Percentiles rank a stretch among this genome's conserved stretches.
These are phyloP conservation scores for Myotis brandtii DNA, from an alignment of 2,113 vertebrate species.

Conservation along the genomic window DNA sequence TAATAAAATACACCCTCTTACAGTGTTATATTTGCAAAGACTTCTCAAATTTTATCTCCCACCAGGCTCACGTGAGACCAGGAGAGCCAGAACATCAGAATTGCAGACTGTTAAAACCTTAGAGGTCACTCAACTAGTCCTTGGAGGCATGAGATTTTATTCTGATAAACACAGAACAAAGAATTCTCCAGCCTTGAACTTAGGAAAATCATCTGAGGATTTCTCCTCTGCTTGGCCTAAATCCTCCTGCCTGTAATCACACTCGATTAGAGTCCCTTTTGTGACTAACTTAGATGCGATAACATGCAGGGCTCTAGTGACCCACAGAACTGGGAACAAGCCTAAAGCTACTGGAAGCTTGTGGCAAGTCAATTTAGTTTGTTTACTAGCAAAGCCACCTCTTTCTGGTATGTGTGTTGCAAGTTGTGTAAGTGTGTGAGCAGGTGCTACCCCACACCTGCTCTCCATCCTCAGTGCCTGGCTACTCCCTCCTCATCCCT, in stretches of 20 bases:
- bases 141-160: neutral
- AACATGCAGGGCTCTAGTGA: neutral
- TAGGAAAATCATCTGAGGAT: neutral
- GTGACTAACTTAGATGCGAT: neutral
- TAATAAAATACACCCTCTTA: neutral
- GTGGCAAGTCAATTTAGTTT: neutral
- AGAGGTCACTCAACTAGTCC: neutral
- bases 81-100: neutral
- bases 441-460: fast-evolving
- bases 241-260: neutral
- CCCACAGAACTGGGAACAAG: neutral
- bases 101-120: neutral
- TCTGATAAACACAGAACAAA: neutral
- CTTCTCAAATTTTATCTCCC: neutral
- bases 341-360: neutral
- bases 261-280: neutral
- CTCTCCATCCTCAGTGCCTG: too few species aligned
- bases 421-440: neutral
- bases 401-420: neutral
- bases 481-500: too few species aligned
- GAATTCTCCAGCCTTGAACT: neutral
- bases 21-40: neutral
- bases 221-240: neutral
- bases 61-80: neutral
- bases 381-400: neutral